Conservation (phyloP, 2,888 invertebrate species). For the Acanthosepion esculentum region DNA sequence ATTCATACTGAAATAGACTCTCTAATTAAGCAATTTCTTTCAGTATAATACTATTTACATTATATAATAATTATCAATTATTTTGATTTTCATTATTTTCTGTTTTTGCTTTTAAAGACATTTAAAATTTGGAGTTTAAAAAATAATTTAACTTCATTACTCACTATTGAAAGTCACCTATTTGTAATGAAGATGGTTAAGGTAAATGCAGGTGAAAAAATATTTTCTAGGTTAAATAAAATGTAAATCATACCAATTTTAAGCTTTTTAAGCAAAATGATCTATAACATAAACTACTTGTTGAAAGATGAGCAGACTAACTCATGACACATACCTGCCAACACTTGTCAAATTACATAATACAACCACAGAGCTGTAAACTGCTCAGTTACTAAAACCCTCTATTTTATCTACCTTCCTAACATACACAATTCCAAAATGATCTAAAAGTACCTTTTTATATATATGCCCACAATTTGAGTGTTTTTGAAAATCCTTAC, state of each 20-base stretch:
- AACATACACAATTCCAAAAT: background rate
- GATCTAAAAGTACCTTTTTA: background rate
- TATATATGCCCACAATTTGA: background rate
- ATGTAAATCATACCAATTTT: background rate
- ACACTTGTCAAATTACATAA: background rate
- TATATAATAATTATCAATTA: too few relatives aligned
- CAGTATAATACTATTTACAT: too few relatives aligned
- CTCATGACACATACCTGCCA: background rate
- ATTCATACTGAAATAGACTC: too few relatives aligned
- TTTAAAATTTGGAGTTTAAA: too few relatives aligned
- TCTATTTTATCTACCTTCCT: background rate
- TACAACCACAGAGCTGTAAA: background rate
- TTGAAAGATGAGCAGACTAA: too few relatives aligned
- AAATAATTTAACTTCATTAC: too few relatives aligned
- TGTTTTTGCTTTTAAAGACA: too few relatives aligned
- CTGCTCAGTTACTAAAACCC: background rate
- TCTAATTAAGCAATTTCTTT: too few relatives aligned
- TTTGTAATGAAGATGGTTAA: background rate
- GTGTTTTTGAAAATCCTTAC: background rate
- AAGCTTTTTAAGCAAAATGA: background rate
- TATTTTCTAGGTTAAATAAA: background rate
- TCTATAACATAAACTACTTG: background rate
- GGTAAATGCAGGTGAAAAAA: background rate
- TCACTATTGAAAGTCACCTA: too few relatives aligned
- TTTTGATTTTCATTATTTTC: too few relatives aligned